A percentile compares a stretch with the other conserved stretches of the same genome.
Conservation (phyloP, 2,113 vertebrate species). For the Periophthalmus modestus region DNA sequence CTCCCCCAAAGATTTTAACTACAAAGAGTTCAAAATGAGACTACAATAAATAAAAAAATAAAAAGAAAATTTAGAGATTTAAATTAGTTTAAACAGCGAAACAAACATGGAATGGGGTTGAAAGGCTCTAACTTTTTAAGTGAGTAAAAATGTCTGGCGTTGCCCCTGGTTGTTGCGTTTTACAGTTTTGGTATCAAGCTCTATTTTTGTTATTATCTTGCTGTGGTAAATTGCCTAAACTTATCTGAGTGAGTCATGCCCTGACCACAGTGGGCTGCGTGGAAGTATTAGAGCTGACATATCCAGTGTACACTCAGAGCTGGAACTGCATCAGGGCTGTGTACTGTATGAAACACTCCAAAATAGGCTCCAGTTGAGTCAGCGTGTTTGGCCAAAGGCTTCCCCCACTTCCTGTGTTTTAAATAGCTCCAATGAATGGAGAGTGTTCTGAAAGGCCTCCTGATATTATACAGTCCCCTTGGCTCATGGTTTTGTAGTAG, state of each 20-base stretch:
- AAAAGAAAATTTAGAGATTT: no score
- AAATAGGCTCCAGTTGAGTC: slow-evolving; percentile 62
- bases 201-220: neutral
- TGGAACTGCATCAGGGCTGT: slow-evolving; percentile 38
- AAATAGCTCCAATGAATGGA: slow-evolving; percentile 53
- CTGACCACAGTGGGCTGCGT: neutral
- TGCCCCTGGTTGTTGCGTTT: no score
- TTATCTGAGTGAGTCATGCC: neutral
- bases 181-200: neutral
- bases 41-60: no score
- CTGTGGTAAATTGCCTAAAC: neutral
- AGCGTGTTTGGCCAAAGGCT: slow-evolving; percentile 65
- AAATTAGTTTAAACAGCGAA: no score
- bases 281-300: slow-evolving; percentile 20
- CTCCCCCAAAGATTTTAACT: no score
- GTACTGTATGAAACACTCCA: slow-evolving; percentile 37
- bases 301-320: slow-evolving; percentile 32
- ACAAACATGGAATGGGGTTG: no score
- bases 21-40: no score
- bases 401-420: slow-evolving; percentile 49
- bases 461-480: slow-evolving; percentile 57
- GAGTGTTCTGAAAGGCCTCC: slow-evolving; percentile 53
- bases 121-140: no score
- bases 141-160: no score
- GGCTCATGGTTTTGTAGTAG: slow-evolving; percentile 57